Conservation (phyloP, 1,140 invertebrate species). For the Octopus bimaculoides region DNA sequence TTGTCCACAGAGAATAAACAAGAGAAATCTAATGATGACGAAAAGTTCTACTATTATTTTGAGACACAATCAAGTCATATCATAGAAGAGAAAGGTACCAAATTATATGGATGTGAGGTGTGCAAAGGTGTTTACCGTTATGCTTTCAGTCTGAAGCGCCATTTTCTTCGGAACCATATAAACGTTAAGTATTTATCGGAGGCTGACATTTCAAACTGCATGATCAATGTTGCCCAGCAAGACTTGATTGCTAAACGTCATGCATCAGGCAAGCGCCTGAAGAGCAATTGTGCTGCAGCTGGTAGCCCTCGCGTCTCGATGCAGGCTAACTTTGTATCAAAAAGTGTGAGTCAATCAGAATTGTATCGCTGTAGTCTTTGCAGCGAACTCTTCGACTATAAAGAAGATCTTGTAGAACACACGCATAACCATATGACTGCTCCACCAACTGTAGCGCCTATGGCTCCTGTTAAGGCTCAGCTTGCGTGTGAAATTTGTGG, state of each 20-base stretch:
- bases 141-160: conserved; percentile 62
- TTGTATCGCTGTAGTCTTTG: conserved; percentile 59
- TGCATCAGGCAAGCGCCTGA: neutral
- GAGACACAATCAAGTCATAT: conserved; percentile 30
- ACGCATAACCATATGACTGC: conserved; percentile 26
- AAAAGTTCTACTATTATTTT: conserved; percentile 37
- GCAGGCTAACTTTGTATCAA: neutral
- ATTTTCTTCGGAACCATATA: conserved; percentile 62
- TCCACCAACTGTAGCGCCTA: conserved; percentile 10
- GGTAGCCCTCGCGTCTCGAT: neutral
- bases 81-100: conserved; percentile 42
- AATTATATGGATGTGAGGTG: conserved; percentile 61
- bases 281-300: neutral
- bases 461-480: conserved; percentile 20
- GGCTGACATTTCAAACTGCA: conserved; percentile 42
- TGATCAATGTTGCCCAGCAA: conserved; percentile 31
- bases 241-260: neutral
- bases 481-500: conserved; percentile 51
- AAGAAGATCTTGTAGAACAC: conserved; percentile 46
- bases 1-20: too few relatives aligned
- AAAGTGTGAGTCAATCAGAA: conserved; percentile 24
- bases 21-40: neutral
- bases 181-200: conserved; percentile 60
- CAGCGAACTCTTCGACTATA: conserved; percentile 47
- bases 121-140: conserved; percentile 60